Conservation (phyloP, 2,888 invertebrate genomes). For the Drosophila lacicola region DNA sequence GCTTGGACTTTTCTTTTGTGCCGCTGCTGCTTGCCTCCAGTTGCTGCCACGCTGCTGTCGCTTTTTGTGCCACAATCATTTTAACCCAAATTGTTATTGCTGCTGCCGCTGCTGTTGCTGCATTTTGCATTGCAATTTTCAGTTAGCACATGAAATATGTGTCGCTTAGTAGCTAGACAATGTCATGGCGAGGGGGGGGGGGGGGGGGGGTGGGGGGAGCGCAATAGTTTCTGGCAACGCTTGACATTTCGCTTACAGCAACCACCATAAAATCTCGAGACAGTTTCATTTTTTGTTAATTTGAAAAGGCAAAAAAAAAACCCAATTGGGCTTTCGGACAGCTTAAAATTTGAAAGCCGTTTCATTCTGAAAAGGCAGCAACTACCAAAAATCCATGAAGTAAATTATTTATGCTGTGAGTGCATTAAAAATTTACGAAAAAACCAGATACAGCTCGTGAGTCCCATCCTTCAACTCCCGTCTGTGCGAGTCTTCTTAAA, state of each 20-base stretch:
- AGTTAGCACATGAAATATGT: constrained; percentile 51
- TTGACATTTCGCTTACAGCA: constrained; percentile 46
- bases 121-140: constrained; percentile 52
- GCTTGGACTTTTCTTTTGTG: constrained; percentile 57
- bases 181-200: constrained; percentile 10
- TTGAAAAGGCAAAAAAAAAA: background rate
- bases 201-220: too few relatives aligned
- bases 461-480: too few relatives aligned
- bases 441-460: too few relatives aligned
- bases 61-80: constrained; percentile 64
- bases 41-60: constrained; percentile 33
- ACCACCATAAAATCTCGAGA: constrained; percentile 40
- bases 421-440: too few relatives aligned
- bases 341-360: constrained; percentile 14
- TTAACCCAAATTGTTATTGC: constrained; percentile 70
- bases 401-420: too few relatives aligned
- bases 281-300: constrained; percentile 45
- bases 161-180: constrained; percentile 28
- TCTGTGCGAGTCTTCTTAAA: too few relatives aligned
- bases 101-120: constrained; percentile 19
- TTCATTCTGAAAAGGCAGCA: background rate
- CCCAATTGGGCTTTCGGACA: background rate
- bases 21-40: constrained; percentile 17
- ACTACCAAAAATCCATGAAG: background rate
- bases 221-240: constrained; percentile 22